Base-by-base conservation (phyloP, 2,888 invertebrate species). In the Auanema sp. region DNA sequence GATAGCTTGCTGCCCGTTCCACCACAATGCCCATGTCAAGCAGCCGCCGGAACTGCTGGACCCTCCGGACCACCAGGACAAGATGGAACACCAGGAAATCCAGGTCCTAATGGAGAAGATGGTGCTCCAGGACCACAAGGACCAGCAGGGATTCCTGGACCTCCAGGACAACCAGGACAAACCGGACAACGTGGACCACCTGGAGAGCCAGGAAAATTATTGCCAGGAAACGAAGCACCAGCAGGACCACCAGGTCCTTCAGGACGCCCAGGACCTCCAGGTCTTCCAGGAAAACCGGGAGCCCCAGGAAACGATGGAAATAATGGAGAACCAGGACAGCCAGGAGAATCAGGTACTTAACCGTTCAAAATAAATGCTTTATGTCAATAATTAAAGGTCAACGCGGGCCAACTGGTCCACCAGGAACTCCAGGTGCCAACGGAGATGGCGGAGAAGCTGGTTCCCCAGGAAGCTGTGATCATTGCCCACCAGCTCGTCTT, bases 41-140 rank as follows among this genome's bases (percentile, higher is more conserved):
- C 77, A 11, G 76, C 79, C 33, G 78, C 79, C 84, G 91, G 91
- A 21, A 91, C 92, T 83, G 90, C 91, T 0, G 92, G 92, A 25
- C 87, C 84, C 11, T 83, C 84, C 57, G 80, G 78, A 58, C 76
- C 78, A 16, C 75, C 76, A 49, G 78, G 77, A 53, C 68, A 74
- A 16, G 77, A 76, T 41, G 81, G 81, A 44, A 65, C 67, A 12
- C 77, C 78, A n/a, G 81, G 81, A 63, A 67, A 67, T 44, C 77
- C 78, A 2, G 81, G 81, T 60, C 69, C 66, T 56, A 75, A 68
- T 58, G 75, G 75, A 59, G 68, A 72, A 49, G 77, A 77, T 55
- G 79, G 79, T 59, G 69, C 69, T 40, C 70, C 77, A 21, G 79
- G 79, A 56, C 72, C 72, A 54, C 76, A 77, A 40, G 78, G 79